Conservation (phyloP, 2,888 invertebrate species). For the Abrostola tripartita region DNA sequence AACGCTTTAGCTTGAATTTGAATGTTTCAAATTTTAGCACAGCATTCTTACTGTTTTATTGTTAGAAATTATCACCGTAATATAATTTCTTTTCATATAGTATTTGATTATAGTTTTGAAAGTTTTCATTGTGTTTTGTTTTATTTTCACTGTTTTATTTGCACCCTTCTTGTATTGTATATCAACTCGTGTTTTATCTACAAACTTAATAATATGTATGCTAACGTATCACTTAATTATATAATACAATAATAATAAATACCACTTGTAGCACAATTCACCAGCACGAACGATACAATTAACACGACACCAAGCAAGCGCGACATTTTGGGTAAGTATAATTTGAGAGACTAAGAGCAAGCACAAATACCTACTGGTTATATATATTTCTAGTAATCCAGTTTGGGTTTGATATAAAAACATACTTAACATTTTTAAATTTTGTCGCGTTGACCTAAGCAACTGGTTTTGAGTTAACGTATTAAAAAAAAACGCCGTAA, state of each 20-base stretch:
- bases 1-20: too few relatives aligned
- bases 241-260: background rate
- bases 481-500: background rate
- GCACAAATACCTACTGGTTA: background rate
- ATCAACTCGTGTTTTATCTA: too few relatives aligned
- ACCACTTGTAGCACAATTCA: background rate
- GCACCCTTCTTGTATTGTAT: too few relatives aligned
- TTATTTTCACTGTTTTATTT: too few relatives aligned
- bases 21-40: too few relatives aligned
- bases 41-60: too few relatives aligned
- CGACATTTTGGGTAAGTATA: background rate
- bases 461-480: background rate
- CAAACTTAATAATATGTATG: too few relatives aligned
- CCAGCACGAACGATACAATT: background rate
- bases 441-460: background rate
- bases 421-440: background rate
- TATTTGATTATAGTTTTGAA: too few relatives aligned
- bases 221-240: background rate
- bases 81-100: too few relatives aligned
- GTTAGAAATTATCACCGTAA: too few relatives aligned
- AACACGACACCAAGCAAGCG: background rate
- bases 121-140: too few relatives aligned
- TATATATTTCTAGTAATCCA: background rate
- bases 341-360: background rate
- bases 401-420: background rate